Evolutionary conservation across 2,888 invertebrate genomes (phyloP), one percentile per base, ranked within the genome.

Genomic region (Pterostichus niger): DNA sequence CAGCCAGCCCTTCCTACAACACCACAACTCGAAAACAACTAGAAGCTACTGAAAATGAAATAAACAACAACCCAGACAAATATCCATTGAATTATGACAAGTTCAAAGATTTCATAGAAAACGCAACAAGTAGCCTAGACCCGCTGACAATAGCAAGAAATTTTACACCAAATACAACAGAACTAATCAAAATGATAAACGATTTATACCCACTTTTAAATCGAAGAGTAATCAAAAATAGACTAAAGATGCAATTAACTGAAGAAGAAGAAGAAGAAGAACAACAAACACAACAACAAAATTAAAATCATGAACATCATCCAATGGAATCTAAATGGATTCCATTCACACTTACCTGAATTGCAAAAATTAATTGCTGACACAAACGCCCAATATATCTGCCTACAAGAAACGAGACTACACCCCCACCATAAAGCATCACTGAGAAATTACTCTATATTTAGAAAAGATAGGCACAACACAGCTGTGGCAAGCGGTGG

Each of bases 401-500:
- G 77, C 56, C 11, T 35, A n/a, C 56, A 56, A 35, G 56, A 77
- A 77, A 76, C 76, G 0, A 5, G 76, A 76, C 31, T 52, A 15
- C 49, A 35, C 13, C n/a, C 10, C 13, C 1, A 77, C n/a, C 35
- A 77, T 3, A 56, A 56, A 56, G 1, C n/a, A 54, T 11, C 15
- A 10, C 15, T 24, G 1, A 75, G 49, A 75, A 15, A 75, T 9
- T 52, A 49, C 52, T 15, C 15, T 9, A 52, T 49, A 24, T 52
- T 24, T 13, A 75, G 52, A 49, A 75, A 75, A 75, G 49, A 52
- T 9, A 75, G 75, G 17, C 7, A 7, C 6, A 73, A 73, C 15
- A 9, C 10, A 3, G 13, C 7, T 2, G 44, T 9, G 3, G 85
- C 85, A 9, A 85, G 85, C 46, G 85, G 86, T 11, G 85, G 84